Conservation (phyloP, 2,113 vertebrate genomes). For the Poeciliopsis prolifica region DNA sequence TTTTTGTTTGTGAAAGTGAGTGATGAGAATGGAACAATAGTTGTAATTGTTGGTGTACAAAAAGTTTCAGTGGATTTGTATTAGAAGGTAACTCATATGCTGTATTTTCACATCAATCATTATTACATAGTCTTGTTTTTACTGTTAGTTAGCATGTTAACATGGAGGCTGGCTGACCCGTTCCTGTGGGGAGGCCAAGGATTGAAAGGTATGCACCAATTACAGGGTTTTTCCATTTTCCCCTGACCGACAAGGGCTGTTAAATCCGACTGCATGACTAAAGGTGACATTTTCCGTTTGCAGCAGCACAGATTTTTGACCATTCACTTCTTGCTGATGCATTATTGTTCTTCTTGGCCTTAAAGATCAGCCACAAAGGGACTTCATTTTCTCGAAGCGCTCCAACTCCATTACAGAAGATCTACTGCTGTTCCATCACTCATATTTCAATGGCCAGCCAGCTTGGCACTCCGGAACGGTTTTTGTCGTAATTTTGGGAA, state of each 20-base stretch:
- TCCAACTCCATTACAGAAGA: constrained; percentile 3
- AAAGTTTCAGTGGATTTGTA: not conserved
- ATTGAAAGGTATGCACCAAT: constrained; percentile 47
- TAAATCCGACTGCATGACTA: constrained; percentile 48
- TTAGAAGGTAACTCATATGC: not conserved
- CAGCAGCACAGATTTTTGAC: constrained; percentile 1
- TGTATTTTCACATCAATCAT: not conserved
- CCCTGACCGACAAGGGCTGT: constrained; percentile 33
- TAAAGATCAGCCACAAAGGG: constrained; percentile 21
- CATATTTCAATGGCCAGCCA: constrained; percentile 15
- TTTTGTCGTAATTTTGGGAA: constrained; percentile 28
- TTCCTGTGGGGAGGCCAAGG: constrained; percentile 19
- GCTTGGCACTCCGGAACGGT: constrained; percentile 27
- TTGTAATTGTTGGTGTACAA: not conserved
- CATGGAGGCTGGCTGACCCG: constrained; percentile 30
- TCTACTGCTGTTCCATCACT: constrained; percentile 16
- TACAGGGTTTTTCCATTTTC: constrained; percentile 31
- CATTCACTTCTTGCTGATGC: constrained; percentile 7
- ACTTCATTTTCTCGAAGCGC: constrained; percentile 7
- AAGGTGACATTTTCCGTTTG: constrained; percentile 37
- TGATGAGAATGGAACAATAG: not conserved
- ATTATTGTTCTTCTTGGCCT: constrained; percentile 31
- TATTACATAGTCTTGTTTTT: too few species aligned
- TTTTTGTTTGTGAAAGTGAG: not conserved
- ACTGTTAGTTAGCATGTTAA: constrained; percentile 10